Percentiles rank a stretch among this genome's conserved stretches.
Evolutionary conservation across 1,140 invertebrate species (phyloP).

Genomic region (Panagrolaimus sp.): DNA sequence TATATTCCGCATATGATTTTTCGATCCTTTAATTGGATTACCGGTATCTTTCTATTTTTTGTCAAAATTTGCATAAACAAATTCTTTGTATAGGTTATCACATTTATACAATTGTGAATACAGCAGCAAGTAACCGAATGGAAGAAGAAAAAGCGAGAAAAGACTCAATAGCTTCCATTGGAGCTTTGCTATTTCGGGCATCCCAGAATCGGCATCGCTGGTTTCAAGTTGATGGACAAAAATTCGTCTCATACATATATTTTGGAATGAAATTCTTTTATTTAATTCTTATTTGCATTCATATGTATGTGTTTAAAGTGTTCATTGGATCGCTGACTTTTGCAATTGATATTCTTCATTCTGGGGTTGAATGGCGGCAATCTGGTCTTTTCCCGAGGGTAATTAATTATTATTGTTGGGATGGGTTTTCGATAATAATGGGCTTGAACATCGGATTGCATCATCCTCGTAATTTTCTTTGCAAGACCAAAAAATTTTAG

Average conservation of each 20-base stretch:
- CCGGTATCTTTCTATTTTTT: conserved; percentile 24
- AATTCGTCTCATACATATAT: conserved; percentile 44
- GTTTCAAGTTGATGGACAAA: background rate
- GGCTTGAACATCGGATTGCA: too few relatives aligned
- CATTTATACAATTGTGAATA: conserved; percentile 38
- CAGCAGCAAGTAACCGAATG: conserved; percentile 31
- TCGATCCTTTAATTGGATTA: conserved; percentile 52
- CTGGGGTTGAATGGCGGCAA: conserved; percentile 41
- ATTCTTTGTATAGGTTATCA: conserved; percentile 33
- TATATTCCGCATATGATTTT: conserved; percentile 49
- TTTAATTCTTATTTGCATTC: conserved; percentile 41
- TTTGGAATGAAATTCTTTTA: conserved; percentile 49
- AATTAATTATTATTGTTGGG: conserved; percentile 41
- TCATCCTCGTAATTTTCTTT: too few relatives aligned
- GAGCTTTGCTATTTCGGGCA: conserved; percentile 36
- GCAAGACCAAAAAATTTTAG: too few relatives aligned
- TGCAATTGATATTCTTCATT: conserved; percentile 35
- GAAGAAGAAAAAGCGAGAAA: conserved; percentile 28
- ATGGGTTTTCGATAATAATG: conserved; percentile 37
- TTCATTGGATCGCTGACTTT: conserved; percentile 47
- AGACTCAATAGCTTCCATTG: conserved; percentile 35
- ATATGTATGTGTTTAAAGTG: conserved; percentile 39
- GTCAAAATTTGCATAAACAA: background rate
- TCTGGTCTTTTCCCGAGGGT: conserved; percentile 45
- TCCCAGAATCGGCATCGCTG: conserved; percentile 26